These are phyloP conservation scores for Otolemur crassicaudatus DNA, from an alignment of 2,797 vertebrate genomes.

Conservation along the genomic window DNA sequence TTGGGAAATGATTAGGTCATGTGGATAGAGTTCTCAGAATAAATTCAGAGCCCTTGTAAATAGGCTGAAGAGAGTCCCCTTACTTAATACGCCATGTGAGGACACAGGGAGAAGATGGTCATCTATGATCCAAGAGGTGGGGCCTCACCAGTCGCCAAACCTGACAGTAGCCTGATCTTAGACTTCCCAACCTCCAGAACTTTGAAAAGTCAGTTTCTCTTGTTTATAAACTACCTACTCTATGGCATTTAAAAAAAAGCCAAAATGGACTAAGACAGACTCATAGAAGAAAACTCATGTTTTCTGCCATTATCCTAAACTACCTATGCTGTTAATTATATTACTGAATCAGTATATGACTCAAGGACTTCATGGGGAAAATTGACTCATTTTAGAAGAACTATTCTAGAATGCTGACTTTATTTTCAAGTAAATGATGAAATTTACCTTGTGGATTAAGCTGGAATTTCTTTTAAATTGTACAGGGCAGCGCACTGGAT, in stretches of 20 bases:
- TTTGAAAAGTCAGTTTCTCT: neutral
- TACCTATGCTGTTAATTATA: fast-evolving
- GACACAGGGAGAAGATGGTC: neutral
- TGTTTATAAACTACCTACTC: neutral
- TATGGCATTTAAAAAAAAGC: neutral
- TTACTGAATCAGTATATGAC: fast-evolving
- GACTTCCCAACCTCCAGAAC: neutral
- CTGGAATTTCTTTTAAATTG: neutral
- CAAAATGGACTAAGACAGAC: neutral
- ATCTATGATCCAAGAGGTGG: neutral
- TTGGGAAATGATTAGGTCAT: neutral
- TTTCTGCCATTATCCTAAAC: neutral
- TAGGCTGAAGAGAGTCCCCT: neutral
- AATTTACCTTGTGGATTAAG: neutral
- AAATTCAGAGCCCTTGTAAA: neutral
- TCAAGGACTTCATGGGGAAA: neutral
- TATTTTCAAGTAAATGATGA: neutral
- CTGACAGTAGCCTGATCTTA: neutral
- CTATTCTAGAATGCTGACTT: neutral
- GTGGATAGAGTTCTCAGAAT: neutral
- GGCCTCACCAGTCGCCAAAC: neutral
- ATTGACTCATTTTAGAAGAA: neutral
- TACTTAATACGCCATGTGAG: neutral
- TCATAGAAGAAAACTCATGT: neutral
- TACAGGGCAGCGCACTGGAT: neutral